Evolutionary conservation across 2,113 vertebrate genomes (phyloP), one percentile per base, ranked within the genome.

Genomic region (Podarcis raffonei): DNA sequence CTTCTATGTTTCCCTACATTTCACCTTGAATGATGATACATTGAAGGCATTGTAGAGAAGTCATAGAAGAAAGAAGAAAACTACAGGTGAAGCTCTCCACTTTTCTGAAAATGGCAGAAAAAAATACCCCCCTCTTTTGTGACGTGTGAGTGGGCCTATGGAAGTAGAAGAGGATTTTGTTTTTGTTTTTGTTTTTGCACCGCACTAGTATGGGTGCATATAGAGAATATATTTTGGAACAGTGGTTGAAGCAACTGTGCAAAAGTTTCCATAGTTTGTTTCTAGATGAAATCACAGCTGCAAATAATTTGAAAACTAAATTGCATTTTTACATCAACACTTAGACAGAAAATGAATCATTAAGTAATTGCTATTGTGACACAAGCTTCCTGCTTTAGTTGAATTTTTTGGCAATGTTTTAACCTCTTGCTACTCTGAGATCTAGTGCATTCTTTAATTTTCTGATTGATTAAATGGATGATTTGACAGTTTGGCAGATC

Each of bases 401-500:
- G 94, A 94, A 95, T 94, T 93, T 88, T 20, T 95, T 94, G 92
- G 92, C 95, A 96, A 68, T 91, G 90, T 90, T 96, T 88, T 95
- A 94, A 93, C 90, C 8, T 94, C 93, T 86, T 92, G 85, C 88
- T 93, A 93, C 94, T 91, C 95, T 89, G 92, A 95, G 91, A 93
- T 95, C 91, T 96, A 95, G 83, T 89, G 93, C 95, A 92, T 96
- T 95, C 94, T 96, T 96, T 96, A 95, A 96, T 96, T 97, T 97
- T 96, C 93, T 96, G 96, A 97, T 97, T 97, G 96, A 97, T 96
- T 96, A 96, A 97, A 96, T 96, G 94, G 94, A 95, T 97, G 96
- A 96, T 96, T 97, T 97, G 97, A 97, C 96, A 96, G 96, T 96
- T 97, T 96, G 95, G 95, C 94, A 96, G 95, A 93, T 95, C 92